These are phyloP conservation scores for Jacana jacana DNA, from an alignment of 2,113 vertebrate species.

Conservation along the genomic window DNA sequence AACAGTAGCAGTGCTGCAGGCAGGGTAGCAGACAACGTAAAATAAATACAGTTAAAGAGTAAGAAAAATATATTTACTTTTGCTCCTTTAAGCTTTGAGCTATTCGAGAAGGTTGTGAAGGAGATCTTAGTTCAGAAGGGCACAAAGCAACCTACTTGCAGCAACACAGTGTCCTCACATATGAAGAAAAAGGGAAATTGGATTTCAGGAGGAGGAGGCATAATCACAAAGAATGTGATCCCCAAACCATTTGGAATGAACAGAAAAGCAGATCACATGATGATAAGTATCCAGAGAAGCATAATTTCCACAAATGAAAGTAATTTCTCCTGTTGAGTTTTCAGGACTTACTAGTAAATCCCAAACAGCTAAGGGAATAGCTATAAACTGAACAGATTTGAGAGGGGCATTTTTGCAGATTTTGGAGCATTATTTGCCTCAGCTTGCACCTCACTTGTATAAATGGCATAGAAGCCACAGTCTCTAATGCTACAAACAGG, in stretches of 20 bases:
- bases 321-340: background rate
- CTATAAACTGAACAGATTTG: background rate
- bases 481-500: background rate
- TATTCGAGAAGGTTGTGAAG: background rate
- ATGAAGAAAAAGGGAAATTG: background rate
- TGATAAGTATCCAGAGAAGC: background rate
- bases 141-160: background rate
- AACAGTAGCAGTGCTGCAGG: slow-evolving; percentile 26
- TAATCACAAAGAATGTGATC: background rate
- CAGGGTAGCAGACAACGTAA: slow-evolving; percentile 1
- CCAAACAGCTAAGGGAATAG: background rate
- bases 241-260: background rate
- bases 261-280: background rate
- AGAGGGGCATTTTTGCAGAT: background rate
- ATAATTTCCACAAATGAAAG: background rate
- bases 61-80: slow-evolving; percentile 43
- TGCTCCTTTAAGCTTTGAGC: slow-evolving; percentile 24
- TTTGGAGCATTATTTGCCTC: background rate
- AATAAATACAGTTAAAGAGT: slow-evolving; percentile 54
- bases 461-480: background rate
- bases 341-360: background rate
- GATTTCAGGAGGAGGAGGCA: background rate
- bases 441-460: background rate
- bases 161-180: background rate
- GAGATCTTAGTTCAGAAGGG: slow-evolving; percentile 1